Percentiles rank a stretch among this genome's conserved stretches.
Evolutionary conservation across 2,888 invertebrate species (phyloP).

Genomic region (Poecilobothrus nobilitatus): DNA sequence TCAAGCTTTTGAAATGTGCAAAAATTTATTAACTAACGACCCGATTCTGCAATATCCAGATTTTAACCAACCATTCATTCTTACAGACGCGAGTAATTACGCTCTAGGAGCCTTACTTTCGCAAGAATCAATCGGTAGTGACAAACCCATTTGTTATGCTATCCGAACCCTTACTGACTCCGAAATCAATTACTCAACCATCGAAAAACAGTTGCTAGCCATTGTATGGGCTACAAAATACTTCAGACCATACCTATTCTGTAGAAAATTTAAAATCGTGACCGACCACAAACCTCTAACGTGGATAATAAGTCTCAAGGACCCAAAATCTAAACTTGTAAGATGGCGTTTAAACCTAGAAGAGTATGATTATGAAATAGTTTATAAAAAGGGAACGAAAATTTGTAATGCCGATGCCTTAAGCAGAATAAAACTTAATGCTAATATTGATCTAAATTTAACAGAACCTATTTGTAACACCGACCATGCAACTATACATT

Average conservation of each 20-base stretch:
- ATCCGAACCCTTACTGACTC: constrained; percentile 26
- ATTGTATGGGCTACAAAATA: constrained; percentile 33
- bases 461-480: no score
- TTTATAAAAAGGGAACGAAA: constrained; percentile 22
- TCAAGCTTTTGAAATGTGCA: constrained; percentile 17
- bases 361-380: constrained; percentile 28
- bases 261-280: no score
- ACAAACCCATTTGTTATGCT: constrained; percentile 27
- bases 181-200: constrained; percentile 27
- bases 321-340: constrained; percentile 34
- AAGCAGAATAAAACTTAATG: constrained; percentile 15
- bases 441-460: no score
- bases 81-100: constrained; percentile 16
- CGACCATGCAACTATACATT: no score
- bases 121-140: constrained; percentile 23
- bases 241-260: constrained; percentile 36
- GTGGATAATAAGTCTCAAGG: constrained; percentile 36
- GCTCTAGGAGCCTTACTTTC: constrained; percentile 28
- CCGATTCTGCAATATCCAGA: constrained; percentile 10
- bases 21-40: constrained; percentile 17
- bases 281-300: constrained; percentile 39
- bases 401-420: constrained; percentile 22
- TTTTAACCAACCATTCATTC: constrained; percentile 7
- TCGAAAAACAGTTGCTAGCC: constrained; percentile 34
- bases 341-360: constrained; percentile 34